Evolutionary conservation across 2,113 vertebrate genomes (phyloP).

Genomic region (Emydocephalus ijimae): DNA sequence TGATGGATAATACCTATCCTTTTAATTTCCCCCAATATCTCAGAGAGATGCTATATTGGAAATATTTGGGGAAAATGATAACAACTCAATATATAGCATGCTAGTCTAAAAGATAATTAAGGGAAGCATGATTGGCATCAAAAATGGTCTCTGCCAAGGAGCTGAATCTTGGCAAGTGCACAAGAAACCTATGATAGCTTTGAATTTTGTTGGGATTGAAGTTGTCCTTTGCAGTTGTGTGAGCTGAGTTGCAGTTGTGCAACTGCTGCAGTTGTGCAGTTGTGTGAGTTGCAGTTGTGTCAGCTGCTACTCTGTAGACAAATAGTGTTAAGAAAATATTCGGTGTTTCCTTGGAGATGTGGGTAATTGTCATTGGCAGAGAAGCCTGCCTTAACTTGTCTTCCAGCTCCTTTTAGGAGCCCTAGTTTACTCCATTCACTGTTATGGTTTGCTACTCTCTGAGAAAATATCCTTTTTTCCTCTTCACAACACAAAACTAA

Average conservation of each 20-base stretch:
- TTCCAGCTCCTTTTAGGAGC: background rate
- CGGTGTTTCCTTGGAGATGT: background rate
- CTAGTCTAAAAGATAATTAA: background rate
- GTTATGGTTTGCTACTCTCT: background rate
- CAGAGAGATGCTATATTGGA: background rate
- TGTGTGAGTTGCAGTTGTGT: background rate
- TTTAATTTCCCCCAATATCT: background rate
- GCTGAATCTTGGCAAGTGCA: background rate
- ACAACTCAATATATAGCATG: background rate
- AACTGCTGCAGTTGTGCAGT: too few relatives aligned
- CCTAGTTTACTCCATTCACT: background rate
- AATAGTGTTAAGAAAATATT: background rate
- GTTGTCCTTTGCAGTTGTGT: background rate
- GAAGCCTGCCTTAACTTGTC: background rate
- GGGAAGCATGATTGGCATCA: background rate
- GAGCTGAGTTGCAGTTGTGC: too few relatives aligned
- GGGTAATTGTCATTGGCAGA: background rate
- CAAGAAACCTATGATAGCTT: background rate
- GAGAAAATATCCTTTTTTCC: background rate
- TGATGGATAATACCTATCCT: background rate
- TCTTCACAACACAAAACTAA: background rate
- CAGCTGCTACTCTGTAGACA: background rate
- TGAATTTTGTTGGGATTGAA: too few relatives aligned
- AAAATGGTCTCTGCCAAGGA: background rate
- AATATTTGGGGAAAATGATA: background rate